A percentile compares a stretch with the other conserved stretches of the same genome.
Conservation (phyloP, 2,113 vertebrate species). For the Ictalurus furcatus region DNA sequence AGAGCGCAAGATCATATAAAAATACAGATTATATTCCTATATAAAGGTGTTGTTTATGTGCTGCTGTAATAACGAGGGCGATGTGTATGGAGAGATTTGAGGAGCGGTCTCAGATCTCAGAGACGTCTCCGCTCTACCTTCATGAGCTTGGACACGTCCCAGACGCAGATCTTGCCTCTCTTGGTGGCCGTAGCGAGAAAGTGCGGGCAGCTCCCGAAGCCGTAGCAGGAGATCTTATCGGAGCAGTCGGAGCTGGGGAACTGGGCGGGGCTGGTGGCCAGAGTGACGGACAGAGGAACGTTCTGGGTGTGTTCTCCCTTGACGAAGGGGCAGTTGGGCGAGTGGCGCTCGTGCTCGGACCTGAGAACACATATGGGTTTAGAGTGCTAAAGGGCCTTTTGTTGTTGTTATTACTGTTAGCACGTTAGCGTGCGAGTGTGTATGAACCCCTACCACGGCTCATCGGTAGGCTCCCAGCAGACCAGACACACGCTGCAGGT, state of each 20-base stretch:
- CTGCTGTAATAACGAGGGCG: neutral
- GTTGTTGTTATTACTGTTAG: neutral
- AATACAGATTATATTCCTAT: neutral
- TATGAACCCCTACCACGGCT: slow-evolving; percentile 85
- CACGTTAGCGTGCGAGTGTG: too few relatives aligned
- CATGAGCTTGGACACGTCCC: slow-evolving; percentile 99
- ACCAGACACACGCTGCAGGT: slow-evolving; percentile 98
- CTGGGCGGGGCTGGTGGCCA: slow-evolving; percentile 96
- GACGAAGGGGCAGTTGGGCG: slow-evolving; percentile 97
- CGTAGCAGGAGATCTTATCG: slow-evolving; percentile 95
- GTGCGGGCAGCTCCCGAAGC: slow-evolving; percentile 96
- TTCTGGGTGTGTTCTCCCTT: slow-evolving; percentile 99
- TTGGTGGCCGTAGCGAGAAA: slow-evolving; percentile 96
- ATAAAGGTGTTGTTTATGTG: neutral
- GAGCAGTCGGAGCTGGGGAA: slow-evolving; percentile 90
- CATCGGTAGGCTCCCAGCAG: slow-evolving; percentile 99
- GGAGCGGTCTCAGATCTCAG: neutral
- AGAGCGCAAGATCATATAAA: neutral
- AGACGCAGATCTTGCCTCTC: slow-evolving; percentile 96
- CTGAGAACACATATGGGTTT: slow-evolving; percentile 63
- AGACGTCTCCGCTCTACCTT: slow-evolving; percentile 77
- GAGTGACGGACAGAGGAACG: slow-evolving; percentile 93
- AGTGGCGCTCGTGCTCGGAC: slow-evolving; percentile 99
- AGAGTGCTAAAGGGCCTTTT: neutral
- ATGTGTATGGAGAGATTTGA: neutral